phyloP scores from a whole-genome alignment of 2,113 vertebrate genomes.

The Callaeas wilsoni region DNA sequence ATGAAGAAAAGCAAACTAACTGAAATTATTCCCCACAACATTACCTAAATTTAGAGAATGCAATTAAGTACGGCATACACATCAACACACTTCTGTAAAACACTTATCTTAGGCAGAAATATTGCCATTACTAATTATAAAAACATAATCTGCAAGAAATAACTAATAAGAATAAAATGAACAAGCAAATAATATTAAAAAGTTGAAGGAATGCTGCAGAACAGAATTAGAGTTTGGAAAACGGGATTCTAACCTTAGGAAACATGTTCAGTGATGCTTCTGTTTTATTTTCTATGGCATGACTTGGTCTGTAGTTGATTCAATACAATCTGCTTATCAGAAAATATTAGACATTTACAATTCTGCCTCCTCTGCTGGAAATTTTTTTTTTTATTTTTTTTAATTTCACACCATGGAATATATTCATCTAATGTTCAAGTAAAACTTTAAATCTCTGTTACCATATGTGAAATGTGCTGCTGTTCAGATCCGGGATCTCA shows the following conservation, averaged over 20 bases:
- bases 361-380: background rate
- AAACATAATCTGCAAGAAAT: constrained; percentile 20
- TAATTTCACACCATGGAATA: background rate
- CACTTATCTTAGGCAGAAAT: constrained; percentile 1
- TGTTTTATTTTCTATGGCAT: background rate
- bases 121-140: constrained; percentile 14
- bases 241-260: background rate
- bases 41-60: constrained; percentile 39
- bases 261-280: background rate
- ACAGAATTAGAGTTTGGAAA: background rate
- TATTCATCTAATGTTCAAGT: background rate
- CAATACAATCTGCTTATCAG: background rate
- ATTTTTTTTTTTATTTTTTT: too few species aligned
- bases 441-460: background rate
- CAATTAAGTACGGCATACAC: constrained; percentile 15
- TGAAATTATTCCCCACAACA: constrained; percentile 20
- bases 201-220: background rate
- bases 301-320: background rate
- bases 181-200: background rate
- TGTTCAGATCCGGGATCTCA: background rate
- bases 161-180: background rate
- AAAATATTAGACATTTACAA: background rate
- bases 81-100: background rate
- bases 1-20: constrained; percentile 3
- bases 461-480: background rate